Evolutionary conservation across 2,797 vertebrate genomes (phyloP).

Genomic region (Syngnathus acus): DNA sequence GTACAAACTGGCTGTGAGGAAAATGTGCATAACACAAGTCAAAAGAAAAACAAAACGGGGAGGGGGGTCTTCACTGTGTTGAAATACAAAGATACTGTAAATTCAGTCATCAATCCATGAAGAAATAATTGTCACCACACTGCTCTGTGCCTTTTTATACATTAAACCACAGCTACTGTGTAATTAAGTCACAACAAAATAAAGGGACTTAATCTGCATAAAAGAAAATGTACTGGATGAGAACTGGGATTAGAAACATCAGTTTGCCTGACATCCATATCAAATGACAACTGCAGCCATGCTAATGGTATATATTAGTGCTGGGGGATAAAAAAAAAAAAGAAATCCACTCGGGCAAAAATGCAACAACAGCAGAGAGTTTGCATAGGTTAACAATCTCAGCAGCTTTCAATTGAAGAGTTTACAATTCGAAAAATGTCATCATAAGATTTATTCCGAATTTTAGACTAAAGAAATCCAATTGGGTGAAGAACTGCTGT

Average conservation of each 20-base stretch:
- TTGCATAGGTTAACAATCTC: conserved; percentile 77
- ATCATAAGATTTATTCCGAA: conserved; percentile 31
- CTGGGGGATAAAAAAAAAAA: conserved; percentile 52
- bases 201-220: conserved; percentile 62
- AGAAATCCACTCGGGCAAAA: conserved; percentile 57
- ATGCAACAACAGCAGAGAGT: conserved; percentile 68
- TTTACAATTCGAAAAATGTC: conserved; percentile 32
- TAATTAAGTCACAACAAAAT: conserved; percentile 53
- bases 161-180: conserved; percentile 60
- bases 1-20: conserved; percentile 49
- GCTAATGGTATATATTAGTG: conserved; percentile 68
- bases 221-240: conserved; percentile 81
- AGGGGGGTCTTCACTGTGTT: conserved; percentile 50
- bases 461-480: conserved; percentile 4
- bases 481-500: conserved; percentile 42
- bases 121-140: conserved; percentile 36
- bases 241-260: conserved; percentile 96
- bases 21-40: conserved; percentile 33
- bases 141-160: conserved; percentile 11
- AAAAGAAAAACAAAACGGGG: conserved; percentile 39
- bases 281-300: conserved; percentile 72
- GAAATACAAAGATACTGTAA: conserved; percentile 50
- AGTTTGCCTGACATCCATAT: conserved; percentile 95
- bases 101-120: conserved; percentile 65
- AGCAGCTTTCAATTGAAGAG: conserved; percentile 54